These are phyloP conservation scores for Schizopygopsis pylzovi DNA, from an alignment of 2,797 vertebrate species.

Conservation along the genomic window DNA sequence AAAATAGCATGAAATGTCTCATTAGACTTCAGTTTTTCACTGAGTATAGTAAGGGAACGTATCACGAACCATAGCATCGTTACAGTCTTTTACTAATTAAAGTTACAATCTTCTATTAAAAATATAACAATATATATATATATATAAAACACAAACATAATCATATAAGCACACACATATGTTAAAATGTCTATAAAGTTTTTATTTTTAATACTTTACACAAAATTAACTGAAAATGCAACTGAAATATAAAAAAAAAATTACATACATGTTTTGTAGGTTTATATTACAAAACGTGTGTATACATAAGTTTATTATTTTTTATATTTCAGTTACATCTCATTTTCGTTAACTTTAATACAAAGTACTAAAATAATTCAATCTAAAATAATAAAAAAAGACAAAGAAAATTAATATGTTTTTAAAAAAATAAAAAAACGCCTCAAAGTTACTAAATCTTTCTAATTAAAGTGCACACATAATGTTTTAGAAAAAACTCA, in stretches of 20 bases:
- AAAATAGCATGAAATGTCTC: neutral
- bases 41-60: neutral
- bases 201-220: too few species aligned
- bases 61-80: neutral
- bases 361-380: neutral
- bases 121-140: too few species aligned
- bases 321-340: neutral
- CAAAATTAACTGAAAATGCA: neutral
- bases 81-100: too few species aligned
- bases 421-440: neutral
- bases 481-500: constrained; percentile 52
- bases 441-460: neutral
- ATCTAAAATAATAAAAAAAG: neutral
- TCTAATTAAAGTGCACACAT: neutral
- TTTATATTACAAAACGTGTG: neutral
- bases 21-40: neutral
- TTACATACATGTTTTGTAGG: neutral
- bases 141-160: too few species aligned
- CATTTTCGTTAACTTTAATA: neutral
- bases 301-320: neutral
- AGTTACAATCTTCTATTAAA: too few species aligned
- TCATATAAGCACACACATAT: too few species aligned
- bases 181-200: too few species aligned
- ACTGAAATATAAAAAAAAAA: neutral
- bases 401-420: neutral